phyloP scores from a whole-genome alignment of 2,797 vertebrate genomes.

The Enteromius radiatus region DNA sequence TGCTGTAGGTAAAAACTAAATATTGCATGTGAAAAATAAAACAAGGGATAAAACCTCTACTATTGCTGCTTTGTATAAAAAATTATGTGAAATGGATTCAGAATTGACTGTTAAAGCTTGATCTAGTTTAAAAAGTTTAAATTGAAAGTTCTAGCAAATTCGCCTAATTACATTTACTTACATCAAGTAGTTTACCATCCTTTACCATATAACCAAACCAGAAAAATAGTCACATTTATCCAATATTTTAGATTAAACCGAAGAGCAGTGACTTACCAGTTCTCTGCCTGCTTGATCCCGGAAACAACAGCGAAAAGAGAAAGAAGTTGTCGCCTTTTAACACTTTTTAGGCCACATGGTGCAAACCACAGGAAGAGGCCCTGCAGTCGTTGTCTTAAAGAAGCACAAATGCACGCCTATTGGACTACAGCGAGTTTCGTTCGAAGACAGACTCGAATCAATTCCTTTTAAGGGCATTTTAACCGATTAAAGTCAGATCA shows the following conservation, averaged over 20 bases:
- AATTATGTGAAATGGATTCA: not conserved
- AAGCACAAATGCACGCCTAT: slow-evolving; percentile 52
- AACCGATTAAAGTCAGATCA: slow-evolving; percentile 47
- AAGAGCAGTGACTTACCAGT: slow-evolving; percentile 34
- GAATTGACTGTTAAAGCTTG: too few relatives aligned
- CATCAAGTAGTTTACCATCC: not conserved
- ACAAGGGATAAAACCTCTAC: not conserved
- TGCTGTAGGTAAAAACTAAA: not conserved
- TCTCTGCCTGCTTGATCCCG: slow-evolving; percentile 56
- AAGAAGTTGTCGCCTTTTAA: slow-evolving; percentile 82
- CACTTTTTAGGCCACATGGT: slow-evolving; percentile 81
- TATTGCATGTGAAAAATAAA: not conserved
- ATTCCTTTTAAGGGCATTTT: slow-evolving; percentile 72
- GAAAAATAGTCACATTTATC: not conserved
- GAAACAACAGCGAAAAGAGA: slow-evolving; percentile 80
- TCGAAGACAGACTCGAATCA: slow-evolving; percentile 49
- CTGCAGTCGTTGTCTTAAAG: slow-evolving; percentile 54
- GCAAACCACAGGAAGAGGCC: slow-evolving; percentile 80
- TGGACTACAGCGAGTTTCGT: slow-evolving; percentile 35
- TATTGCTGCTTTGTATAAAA: not conserved
- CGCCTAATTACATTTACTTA: not conserved
- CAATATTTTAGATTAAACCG: not conserved
- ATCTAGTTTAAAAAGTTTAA: not conserved
- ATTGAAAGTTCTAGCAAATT: not conserved
- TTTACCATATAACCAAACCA: not conserved